Evolutionary conservation across 2,797 vertebrate species (phyloP), one percentile per base, ranked within the genome.

Genomic region (Neosilurus mollespiculum): DNA sequence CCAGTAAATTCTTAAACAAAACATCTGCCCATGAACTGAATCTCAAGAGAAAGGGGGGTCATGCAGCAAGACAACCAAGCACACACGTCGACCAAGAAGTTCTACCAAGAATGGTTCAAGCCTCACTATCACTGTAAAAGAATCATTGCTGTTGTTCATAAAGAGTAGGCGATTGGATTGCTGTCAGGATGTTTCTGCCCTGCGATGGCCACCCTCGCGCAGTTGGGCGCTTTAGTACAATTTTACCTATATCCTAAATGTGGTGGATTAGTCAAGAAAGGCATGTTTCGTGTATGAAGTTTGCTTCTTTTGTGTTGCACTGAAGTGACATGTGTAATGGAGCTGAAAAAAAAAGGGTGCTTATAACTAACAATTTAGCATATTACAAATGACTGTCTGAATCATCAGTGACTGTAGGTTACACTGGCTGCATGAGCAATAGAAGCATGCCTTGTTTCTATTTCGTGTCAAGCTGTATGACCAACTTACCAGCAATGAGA

Each of bases 381-480:
- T 51, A 22, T 49, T 49, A 22, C 43, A 71, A 2, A 49, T 69
- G 43, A 18, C 9, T 73, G 71, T 73, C 51, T 75, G 30, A 58
- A 59, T 59, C 26, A 22, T 37, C 30, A 59, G 15, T 20, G 71
- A 20, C 53, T 75, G 2, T 16, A 30, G 49, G 22, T 12, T 70
- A 11, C 43, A 51, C 10, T 20, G 7, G 15, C 20, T 26, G 61
- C 15, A 12, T 65, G 24, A 62, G 22, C 22, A 51, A 49, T 11
- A 78, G n/a, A 62, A 26, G 58, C 58, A 56, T 58, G 58, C 51
- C 59, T 37, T 65, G 61, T 65, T 79, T 53, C 49, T 79, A 43
- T 43, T 43, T 9, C 61, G 15, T 79, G 61, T 20, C 16, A 53
- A 30, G 16, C 77, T 53, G n/a, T 65, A 20, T 18, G 22, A 18